Conservation (phyloP, 2,113 vertebrate species). For the Spilogale gracilis region DNA sequence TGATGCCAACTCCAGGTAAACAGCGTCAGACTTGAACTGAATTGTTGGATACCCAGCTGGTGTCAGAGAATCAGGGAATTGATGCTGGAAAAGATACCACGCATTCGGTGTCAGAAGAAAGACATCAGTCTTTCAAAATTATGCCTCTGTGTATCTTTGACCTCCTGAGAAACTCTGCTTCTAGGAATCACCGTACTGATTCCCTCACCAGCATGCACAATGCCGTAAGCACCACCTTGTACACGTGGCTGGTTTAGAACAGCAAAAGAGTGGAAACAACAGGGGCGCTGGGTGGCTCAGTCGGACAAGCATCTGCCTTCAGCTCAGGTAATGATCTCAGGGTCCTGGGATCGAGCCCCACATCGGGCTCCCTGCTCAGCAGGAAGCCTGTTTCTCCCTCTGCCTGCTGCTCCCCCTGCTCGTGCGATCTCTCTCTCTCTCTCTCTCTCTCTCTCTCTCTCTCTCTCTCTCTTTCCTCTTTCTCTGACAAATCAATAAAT, state of each 20-base stretch:
- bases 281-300: background rate
- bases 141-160: background rate
- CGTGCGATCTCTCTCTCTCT: too few species aligned
- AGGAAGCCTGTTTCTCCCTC: background rate
- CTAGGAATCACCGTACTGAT: background rate
- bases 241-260: background rate
- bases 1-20: background rate
- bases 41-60: background rate
- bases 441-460: background rate
- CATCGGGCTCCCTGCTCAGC: rapidly evolving
- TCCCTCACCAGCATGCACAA: background rate
- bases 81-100: background rate
- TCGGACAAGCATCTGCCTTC: background rate
- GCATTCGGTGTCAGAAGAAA: background rate
- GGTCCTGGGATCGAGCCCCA: background rate
- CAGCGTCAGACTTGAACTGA: background rate
- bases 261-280: background rate
- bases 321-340: background rate
- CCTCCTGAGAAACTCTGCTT: background rate
- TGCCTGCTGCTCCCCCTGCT: too few species aligned
- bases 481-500: background rate
- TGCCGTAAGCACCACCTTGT: background rate
- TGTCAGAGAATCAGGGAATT: background rate
- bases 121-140: background rate
- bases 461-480: background rate